These are phyloP conservation scores for Spilarctia lutea DNA, from an alignment of 2,888 invertebrate species.

Conservation along the genomic window DNA sequence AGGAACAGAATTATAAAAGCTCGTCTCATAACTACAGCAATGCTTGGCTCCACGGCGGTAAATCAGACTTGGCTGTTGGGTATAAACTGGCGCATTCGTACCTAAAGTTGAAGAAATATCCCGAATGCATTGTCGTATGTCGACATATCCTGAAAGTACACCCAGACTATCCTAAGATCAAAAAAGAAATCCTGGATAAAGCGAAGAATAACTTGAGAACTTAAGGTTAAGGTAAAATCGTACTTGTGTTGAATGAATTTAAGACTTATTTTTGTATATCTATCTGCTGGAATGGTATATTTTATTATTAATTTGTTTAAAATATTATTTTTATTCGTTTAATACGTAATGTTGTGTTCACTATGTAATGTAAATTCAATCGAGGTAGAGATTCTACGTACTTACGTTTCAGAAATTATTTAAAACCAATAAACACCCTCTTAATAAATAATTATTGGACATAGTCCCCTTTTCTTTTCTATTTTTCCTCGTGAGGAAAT, in stretches of 20 bases:
- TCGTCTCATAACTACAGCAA: slow-evolving; percentile 93
- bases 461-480: no score
- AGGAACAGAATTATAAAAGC: slow-evolving; percentile 95
- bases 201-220: slow-evolving; percentile 91
- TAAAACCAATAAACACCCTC: no score
- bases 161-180: slow-evolving; percentile 96
- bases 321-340: neutral
- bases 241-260: neutral
- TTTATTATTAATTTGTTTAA: neutral
- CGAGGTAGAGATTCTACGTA: no score
- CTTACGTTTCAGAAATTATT: no score
- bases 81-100: slow-evolving; percentile 97
- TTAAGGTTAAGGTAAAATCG: slow-evolving; percentile 55
- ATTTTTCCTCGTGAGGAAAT: no score
- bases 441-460: no score
- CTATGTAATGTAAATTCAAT: neutral
- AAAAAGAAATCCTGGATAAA: slow-evolving; percentile 97
- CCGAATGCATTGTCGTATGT: slow-evolving; percentile 97
- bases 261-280: neutral
- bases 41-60: slow-evolving; percentile 95
- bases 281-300: no score
- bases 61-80: slow-evolving; percentile 94
- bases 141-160: slow-evolving; percentile 92
- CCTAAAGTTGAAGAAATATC: slow-evolving; percentile 94
- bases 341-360: neutral